Conservation (phyloP, 2,888 invertebrate genomes). For the Microchrysa polita region DNA sequence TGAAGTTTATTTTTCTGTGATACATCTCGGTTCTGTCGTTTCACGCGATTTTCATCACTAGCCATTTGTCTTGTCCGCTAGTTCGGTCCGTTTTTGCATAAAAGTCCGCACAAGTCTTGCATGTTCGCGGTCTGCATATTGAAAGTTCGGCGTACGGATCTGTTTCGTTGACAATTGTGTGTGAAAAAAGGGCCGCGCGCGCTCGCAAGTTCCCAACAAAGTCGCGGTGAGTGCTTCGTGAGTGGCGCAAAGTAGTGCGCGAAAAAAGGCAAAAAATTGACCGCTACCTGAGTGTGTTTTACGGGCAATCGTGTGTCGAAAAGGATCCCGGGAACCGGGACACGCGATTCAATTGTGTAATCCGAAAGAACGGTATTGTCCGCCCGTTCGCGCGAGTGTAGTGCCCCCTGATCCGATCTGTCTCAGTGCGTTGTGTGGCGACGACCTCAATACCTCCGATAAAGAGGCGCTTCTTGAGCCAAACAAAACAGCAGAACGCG, state of each 20-base stretch:
- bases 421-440: too few relatives aligned
- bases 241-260: too few relatives aligned
- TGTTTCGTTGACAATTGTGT: slow-evolving; percentile 2
- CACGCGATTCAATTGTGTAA: slow-evolving; percentile 31
- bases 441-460: not conserved
- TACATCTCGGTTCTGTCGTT: not conserved
- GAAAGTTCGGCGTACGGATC: not conserved
- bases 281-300: slow-evolving; percentile 8
- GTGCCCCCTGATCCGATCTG: too few relatives aligned
- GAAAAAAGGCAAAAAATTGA: not conserved
- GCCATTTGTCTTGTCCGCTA: slow-evolving; percentile 7
- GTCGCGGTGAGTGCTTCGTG: slow-evolving; percentile 12
- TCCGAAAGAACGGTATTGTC: slow-evolving; percentile 1
- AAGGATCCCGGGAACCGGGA: slow-evolving; percentile 27
- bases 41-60: slow-evolving; percentile 38
- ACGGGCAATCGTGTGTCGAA: not conserved
- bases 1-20: slow-evolving; percentile 44
- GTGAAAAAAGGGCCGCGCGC: slow-evolving; percentile 25
- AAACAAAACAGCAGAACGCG: too few relatives aligned
- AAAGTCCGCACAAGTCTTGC: slow-evolving; percentile 13
- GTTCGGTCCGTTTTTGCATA: slow-evolving; percentile 16
- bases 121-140: not conserved
- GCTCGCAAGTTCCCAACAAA: not conserved
- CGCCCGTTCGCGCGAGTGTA: too few relatives aligned
- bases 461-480: too few relatives aligned